phyloP scores from a whole-genome alignment of 2,888 invertebrate species.

The Nudaria mundana region DNA sequence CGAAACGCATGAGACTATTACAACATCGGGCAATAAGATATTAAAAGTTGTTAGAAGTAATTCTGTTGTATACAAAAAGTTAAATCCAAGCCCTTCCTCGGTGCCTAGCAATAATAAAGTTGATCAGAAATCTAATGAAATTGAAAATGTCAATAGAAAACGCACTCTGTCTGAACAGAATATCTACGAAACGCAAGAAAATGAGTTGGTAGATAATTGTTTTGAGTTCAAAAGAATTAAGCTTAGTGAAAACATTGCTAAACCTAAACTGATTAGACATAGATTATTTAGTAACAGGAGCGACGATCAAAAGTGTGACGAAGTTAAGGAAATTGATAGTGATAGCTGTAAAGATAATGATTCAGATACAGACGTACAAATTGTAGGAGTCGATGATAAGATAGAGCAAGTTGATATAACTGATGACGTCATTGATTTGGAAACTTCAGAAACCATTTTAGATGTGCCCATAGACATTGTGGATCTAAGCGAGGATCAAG shows the following conservation, averaged over 20 bases:
- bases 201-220: constrained; percentile 66
- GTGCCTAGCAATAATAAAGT: constrained; percentile 38
- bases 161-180: constrained; percentile 65
- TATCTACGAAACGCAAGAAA: constrained; percentile 55
- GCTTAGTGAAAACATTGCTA: constrained; percentile 51
- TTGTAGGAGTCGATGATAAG: constrained; percentile 54
- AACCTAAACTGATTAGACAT: constrained; percentile 65
- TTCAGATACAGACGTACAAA: constrained; percentile 69
- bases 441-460: constrained; percentile 41
- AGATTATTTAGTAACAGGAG: constrained; percentile 41
- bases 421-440: constrained; percentile 58
- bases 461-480: constrained; percentile 59
- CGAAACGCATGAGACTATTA: constrained; percentile 65
- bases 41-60: constrained; percentile 72
- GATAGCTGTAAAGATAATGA: constrained; percentile 46
- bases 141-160: constrained; percentile 53
- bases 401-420: constrained; percentile 39
- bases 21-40: constrained; percentile 68
- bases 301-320: constrained; percentile 29
- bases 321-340: constrained; percentile 16
- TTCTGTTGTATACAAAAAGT: constrained; percentile 69
- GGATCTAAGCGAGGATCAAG: constrained; percentile 62
- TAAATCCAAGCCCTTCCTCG: constrained; percentile 47
- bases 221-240: constrained; percentile 69
- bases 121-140: constrained; percentile 46